phyloP scores from a whole-genome alignment of 2,113 vertebrate species.

The Oenanthe melanoleuca region DNA sequence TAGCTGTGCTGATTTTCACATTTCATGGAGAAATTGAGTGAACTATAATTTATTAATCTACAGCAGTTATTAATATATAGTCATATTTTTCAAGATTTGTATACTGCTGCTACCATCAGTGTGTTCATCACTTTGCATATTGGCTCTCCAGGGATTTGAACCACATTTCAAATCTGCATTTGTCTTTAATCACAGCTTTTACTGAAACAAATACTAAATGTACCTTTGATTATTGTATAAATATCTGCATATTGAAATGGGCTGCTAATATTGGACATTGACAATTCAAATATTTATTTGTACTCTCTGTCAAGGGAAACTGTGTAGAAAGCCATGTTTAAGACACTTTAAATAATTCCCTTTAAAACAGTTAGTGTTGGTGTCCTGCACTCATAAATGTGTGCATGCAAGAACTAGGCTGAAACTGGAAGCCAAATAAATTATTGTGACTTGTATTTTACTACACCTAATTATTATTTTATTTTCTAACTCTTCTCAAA shows the following conservation, averaged over 20 bases:
- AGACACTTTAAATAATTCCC: not conserved
- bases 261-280: not conserved
- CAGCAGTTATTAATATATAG: not conserved
- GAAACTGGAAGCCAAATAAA: not conserved
- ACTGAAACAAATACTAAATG: not conserved
- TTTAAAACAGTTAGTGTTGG: not conserved
- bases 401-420: not conserved
- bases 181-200: not conserved
- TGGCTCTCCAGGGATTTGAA: not conserved
- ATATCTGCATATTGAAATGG: not conserved
- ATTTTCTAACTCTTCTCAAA: not conserved
- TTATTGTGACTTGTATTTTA: not conserved
- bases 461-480: not conserved
- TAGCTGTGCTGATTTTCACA: not conserved
- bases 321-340: not conserved
- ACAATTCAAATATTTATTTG: not conserved
- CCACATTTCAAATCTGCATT: not conserved
- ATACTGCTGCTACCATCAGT: not conserved
- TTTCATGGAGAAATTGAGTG: not conserved
- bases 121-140: not conserved
- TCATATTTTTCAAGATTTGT: not conserved
- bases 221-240: not conserved
- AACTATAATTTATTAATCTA: not conserved
- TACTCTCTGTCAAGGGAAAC: not conserved
- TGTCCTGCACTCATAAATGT: accelerated